Percentiles rank a stretch among this genome's conserved stretches.
Conservation (phyloP, 53 echinoderm and acorn worm species). For the Mesocentrotus franciscanus region DNA sequence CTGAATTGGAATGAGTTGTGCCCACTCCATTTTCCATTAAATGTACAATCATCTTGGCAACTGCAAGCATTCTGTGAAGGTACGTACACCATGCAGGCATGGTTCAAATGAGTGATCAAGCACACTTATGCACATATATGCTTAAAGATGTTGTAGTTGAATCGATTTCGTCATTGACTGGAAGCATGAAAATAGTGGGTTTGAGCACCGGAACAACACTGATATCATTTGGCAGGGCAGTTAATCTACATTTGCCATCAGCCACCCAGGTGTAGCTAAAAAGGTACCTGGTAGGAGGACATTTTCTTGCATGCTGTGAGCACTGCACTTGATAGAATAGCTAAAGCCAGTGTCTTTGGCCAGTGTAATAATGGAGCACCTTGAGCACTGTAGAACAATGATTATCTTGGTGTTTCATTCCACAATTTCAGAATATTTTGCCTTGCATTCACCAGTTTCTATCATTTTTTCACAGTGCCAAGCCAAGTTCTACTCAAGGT, state of each 20-base stretch:
- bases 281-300: neutral
- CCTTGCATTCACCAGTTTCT: neutral
- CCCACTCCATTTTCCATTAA: neutral
- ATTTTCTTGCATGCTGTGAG: neutral
- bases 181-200: neutral
- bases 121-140: neutral
- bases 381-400: neutral
- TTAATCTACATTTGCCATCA: neutral
- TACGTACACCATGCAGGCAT: neutral
- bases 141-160: neutral
- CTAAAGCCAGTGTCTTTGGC: neutral
- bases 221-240: neutral
- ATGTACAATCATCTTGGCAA: neutral
- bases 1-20: neutral
- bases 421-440: neutral
- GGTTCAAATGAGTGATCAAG: neutral
- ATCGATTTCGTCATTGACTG: neutral
- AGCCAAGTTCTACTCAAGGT: neutral
- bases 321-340: neutral
- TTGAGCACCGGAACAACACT: neutral
- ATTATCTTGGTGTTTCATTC: neutral
- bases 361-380: too few relatives aligned
- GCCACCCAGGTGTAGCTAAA: neutral
- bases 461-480: constrained; percentile 21
- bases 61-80: neutral